Evolutionary conservation across 2,113 vertebrate genomes (phyloP), one percentile per base, ranked within the genome.

Genomic region (Hucho hucho): DNA sequence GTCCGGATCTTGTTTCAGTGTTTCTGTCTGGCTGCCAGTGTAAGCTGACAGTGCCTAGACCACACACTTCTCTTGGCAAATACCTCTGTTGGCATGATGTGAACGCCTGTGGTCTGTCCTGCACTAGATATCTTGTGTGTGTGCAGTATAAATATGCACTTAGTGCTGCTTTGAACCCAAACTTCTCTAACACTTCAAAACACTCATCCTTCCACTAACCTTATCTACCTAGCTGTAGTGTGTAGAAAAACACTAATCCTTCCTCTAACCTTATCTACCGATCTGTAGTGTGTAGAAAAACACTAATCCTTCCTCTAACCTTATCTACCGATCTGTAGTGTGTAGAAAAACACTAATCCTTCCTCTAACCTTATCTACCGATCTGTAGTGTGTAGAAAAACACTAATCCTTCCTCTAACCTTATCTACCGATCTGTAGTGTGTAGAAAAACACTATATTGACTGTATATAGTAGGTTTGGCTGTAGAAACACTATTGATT

Each of bases 21-120:
- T 7, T 16, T 61, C 6, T 9, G n/a, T 24, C 58, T 61, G 58
- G 20, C n/a, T 43, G 37, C 37, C 37, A 22, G 58, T 61, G 58
- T 61, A 61, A 61, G 58, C 7, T 61, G 58, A 61, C 58, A 61
- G 13, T 61, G 77, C 79, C 78, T 64, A 29, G 72, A 86, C 85
- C 79, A 67, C 84, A 81, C 73, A 74, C 47, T 22, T 74, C 76
- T 67, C 20, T 73, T 89, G 82, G 81, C 83, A 80, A 76, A 81
- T 69, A 77, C 63, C 22, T 3, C 67, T 69, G 70, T 77, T 76
- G 58, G 83, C 37, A 11, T 6, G 32, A 32, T 59, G 24, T 47
- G 64, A 81, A 43, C 73, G 72, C 69, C 74, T 77, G 63, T 46
- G 65, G 29, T 4, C 16, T 71, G 63, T 71, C 49, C 28, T 49